A percentile compares a stretch with the other conserved stretches of the same genome.
Conservation (phyloP, 1,140 invertebrate species). For the Drosophila pachea region DNA sequence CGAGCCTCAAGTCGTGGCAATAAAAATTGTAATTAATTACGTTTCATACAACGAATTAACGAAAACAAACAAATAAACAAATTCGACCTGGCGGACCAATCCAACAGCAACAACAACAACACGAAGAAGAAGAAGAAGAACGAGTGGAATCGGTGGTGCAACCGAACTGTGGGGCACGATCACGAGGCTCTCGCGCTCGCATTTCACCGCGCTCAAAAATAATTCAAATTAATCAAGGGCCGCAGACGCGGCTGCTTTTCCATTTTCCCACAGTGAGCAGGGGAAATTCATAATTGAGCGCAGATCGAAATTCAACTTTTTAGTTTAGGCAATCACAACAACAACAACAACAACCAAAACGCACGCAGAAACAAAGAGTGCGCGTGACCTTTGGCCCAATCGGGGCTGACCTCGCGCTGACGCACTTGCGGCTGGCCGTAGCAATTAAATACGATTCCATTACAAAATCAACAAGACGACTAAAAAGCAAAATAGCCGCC, state of each 20-base stretch:
- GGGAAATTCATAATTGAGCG: conserved; percentile 48
- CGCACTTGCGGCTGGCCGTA: conserved; percentile 9
- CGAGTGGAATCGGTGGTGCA: conserved; percentile 5
- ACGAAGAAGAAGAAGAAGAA: conserved; percentile 9
- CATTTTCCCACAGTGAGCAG: conserved; percentile 56
- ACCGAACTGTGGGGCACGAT: conserved; percentile 26
- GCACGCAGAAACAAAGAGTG: no score
- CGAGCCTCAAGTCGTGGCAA: conserved; percentile 64
- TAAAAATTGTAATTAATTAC: conserved; percentile 76
- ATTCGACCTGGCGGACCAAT: conserved; percentile 32
- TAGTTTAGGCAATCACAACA: conserved; percentile 20
- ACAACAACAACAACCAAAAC: no score
- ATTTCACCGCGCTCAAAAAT: conserved; percentile 65
- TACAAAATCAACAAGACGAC: conserved; percentile 49
- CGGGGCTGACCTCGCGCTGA: conserved; percentile 21
- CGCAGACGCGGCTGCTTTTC: conserved; percentile 24
- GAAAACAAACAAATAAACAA: conserved; percentile 58
- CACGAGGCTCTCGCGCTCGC: conserved; percentile 48
- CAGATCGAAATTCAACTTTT: conserved; percentile 43
- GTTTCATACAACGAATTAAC: conserved; percentile 48
- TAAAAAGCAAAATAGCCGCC: conserved; percentile 71
- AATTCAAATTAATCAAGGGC: conserved; percentile 68
- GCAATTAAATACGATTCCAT: conserved; percentile 44
- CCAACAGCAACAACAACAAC: conserved; percentile 32
- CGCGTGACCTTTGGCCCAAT: background rate